phyloP scores from a whole-genome alignment of 2,888 invertebrate species.

The Tetragonula carbonaria region DNA sequence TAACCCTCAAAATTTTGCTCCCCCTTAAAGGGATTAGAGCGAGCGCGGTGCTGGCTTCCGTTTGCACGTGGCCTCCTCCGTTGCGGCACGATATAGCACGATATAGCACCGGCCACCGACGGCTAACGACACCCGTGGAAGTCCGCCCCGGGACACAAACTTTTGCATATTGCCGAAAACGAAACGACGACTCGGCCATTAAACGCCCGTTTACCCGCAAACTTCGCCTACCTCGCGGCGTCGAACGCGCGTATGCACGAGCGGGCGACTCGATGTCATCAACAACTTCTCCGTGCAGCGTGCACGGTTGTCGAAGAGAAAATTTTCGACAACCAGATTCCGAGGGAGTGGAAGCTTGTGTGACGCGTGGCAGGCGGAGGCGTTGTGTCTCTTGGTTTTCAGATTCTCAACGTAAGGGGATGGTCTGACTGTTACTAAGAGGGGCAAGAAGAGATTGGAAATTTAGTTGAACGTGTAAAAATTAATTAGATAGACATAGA shows the following conservation, averaged over 20 bases:
- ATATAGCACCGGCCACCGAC: neutral
- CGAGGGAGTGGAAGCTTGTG: neutral
- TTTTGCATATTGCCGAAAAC: conserved; percentile 52
- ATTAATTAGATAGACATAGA: too few species aligned
- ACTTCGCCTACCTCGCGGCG: conserved; percentile 5
- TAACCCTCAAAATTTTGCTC: conserved; percentile 65
- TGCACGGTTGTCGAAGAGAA: neutral
- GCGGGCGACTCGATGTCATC: neutral
- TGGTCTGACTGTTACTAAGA: too few species aligned
- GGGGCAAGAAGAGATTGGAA: too few species aligned
- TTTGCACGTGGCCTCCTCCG: conserved; percentile 45
- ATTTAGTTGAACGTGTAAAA: too few species aligned
- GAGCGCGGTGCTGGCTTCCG: conserved; percentile 52
- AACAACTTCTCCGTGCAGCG: neutral
- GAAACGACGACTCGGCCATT: conserved; percentile 31
- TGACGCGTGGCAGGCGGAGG: neutral
- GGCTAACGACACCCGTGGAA: conserved; percentile 47
- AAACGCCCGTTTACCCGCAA: conserved; percentile 40
- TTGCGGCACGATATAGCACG: conserved; percentile 29
- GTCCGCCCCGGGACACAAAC: neutral
- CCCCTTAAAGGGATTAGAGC: conserved; percentile 60
- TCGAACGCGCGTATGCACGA: neutral
- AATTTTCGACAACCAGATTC: neutral
- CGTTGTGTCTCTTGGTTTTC: neutral
- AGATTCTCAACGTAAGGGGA: neutral